Evolutionary conservation across 2,888 invertebrate genomes (phyloP).

Genomic region (Spatulosminthurus flaviceps): DNA sequence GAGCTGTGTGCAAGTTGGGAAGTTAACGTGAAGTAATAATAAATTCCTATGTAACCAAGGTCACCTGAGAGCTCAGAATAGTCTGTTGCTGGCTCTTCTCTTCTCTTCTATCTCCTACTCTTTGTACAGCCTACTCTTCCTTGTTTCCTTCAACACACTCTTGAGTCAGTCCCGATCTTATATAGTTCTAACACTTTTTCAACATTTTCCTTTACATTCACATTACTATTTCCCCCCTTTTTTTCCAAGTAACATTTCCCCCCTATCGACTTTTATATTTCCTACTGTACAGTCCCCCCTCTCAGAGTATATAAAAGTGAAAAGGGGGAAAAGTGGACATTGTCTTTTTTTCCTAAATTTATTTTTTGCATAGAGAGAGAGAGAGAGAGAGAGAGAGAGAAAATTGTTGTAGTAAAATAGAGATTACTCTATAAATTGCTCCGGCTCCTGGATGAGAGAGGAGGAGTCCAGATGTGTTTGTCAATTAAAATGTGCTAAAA

Average conservation of each 20-base stretch:
- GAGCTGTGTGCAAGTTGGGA: constrained; percentile 27
- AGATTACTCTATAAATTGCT: too few relatives aligned
- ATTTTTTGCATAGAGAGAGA: not conserved
- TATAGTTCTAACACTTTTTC: not conserved
- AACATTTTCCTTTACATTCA: not conserved
- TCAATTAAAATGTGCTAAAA: not conserved
- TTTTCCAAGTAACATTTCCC: too few relatives aligned
- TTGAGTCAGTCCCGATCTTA: constrained; percentile 41
- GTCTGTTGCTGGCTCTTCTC: constrained; percentile 37
- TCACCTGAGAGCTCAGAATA: constrained; percentile 49
- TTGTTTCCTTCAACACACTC: constrained; percentile 40
- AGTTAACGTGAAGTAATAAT: constrained; percentile 52
- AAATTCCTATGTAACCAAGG: constrained; percentile 53
- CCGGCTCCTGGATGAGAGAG: not conserved
- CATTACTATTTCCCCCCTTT: not conserved
- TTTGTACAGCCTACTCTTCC: too few relatives aligned
- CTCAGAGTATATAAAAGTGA: too few relatives aligned
- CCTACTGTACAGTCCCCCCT: not conserved
- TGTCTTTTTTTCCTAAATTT: too few relatives aligned
- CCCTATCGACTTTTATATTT: not conserved
- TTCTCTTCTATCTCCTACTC: too few relatives aligned
- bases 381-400: constrained; percentile 9
- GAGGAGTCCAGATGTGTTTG: not conserved
- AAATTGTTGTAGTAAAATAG: too few relatives aligned
- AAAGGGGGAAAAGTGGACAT: too few relatives aligned